Evolutionary conservation across 1,140 invertebrate genomes (phyloP), one percentile per base, ranked within the genome.

Genomic region (Listronotus bonariensis): DNA sequence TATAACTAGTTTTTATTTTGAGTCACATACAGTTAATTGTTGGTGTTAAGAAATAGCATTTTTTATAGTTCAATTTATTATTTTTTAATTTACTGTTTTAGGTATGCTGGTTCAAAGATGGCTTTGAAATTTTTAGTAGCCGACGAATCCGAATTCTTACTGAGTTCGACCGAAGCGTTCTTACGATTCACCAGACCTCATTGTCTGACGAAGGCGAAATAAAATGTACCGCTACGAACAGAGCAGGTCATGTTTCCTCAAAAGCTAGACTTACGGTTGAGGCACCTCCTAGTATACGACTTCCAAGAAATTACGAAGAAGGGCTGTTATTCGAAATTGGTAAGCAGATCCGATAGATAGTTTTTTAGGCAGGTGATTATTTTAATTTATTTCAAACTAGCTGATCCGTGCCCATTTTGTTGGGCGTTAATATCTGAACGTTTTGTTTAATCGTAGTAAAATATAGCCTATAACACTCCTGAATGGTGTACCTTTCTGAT

Each of bases 71-170:
- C n/a, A n/a, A n/a, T n/a, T n/a, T n/a, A n/a, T n/a, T n/a, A n/a
- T n/a, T n/a, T n/a, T n/a, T n/a, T n/a, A 40, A n/a, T 12, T 40
- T 2, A 51, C 26, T 34, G 4, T 54, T 65, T 12, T 36, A 57
- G 54, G 86, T 98, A 18, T 87, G 88, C n/a, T 99, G 96, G 96
- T 97, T 90, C 78, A 94, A 94, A 78, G 91, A 95, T 76, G 90
- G 89, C 34, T 90, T 90, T 68, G 91, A 92, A 77, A 89, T 92
- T 57, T 92, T 92, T 73, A 92, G 90, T 74, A 92, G 89, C 74
- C 81, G 90, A 61, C 82, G 91, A 67, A 92, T 89, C 1, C 86
- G 86, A 68, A 90, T 93, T 62, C 80, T 87, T 0, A 91, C 89
- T 0, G 91, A 91, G 58, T 88, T 88, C 57, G 88, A 91, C 17